Evolutionary conservation across 1,140 invertebrate species (phyloP).

Genomic region (Bombyx mandarina): DNA sequence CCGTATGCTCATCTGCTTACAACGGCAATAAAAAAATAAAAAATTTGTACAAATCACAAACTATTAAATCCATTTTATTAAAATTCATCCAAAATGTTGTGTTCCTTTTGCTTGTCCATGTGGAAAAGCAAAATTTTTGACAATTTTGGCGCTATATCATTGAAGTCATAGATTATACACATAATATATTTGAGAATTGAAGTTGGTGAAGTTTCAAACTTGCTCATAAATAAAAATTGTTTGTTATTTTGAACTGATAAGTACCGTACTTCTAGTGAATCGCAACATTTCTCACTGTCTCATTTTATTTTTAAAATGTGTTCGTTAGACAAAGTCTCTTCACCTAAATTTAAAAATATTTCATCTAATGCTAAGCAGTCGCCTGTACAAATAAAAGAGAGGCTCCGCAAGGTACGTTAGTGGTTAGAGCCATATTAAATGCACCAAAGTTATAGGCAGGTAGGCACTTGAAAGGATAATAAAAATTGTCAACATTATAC

Average conservation of each 20-base stretch:
- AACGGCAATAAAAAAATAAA: too few relatives aligned
- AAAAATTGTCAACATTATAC: too few relatives aligned
- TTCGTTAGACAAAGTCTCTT: constrained; percentile 27
- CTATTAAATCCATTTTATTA: too few relatives aligned
- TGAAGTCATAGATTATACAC: too few relatives aligned
- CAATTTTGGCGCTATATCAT: background rate
- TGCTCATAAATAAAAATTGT: background rate
- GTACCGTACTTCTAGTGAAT: too few relatives aligned
- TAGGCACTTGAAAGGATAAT: background rate
- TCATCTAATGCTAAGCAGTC: constrained; percentile 35
- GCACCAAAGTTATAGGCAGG: background rate
- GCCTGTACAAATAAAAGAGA: constrained; percentile 53
- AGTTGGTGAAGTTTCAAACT: background rate
- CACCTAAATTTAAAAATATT: constrained; percentile 48
- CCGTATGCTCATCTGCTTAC: too few relatives aligned
- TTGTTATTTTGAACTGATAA: background rate
- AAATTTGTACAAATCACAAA: too few relatives aligned
- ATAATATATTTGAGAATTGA: too few relatives aligned
- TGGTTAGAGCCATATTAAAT: background rate
- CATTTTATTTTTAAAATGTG: constrained; percentile 19
- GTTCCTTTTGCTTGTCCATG: too few relatives aligned
- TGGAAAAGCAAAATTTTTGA: background rate
- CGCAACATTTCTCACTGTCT: too few relatives aligned
- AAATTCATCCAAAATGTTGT: too few relatives aligned
- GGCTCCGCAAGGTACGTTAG: constrained; percentile 47